Evolutionary conservation across 1,140 invertebrate species (phyloP).

Genomic region (Melanaphis sacchari): DNA sequence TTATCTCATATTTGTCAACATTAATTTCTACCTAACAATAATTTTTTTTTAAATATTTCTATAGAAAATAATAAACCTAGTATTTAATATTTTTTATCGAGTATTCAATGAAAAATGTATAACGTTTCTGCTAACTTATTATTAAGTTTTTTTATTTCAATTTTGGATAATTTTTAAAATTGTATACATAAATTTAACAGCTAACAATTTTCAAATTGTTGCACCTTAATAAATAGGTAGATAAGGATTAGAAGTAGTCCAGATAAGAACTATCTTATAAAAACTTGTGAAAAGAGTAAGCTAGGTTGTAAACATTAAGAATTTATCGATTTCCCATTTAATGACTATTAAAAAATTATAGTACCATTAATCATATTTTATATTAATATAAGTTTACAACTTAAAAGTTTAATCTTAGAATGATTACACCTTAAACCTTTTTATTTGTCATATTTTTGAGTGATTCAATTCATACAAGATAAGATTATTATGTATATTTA

Average conservation of each 20-base stretch:
- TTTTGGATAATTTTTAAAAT: background rate
- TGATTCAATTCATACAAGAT: background rate
- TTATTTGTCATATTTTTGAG: background rate
- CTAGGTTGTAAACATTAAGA: too few species aligned
- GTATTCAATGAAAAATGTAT: background rate
- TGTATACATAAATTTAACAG: background rate
- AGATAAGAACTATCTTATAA: too few species aligned
- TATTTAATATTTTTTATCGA: background rate
- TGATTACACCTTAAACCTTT: background rate
- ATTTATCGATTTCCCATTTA: background rate
- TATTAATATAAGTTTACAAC: background rate
- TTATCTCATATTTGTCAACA: background rate
- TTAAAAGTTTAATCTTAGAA: background rate
- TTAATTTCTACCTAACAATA: too few species aligned
- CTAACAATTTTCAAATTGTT: too few species aligned
- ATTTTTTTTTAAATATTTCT: background rate
- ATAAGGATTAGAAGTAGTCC: too few species aligned
- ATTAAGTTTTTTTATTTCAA: background rate
- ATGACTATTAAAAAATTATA: background rate
- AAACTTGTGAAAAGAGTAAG: too few species aligned
- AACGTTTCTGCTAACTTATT: background rate
- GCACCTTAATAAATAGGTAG: too few species aligned
- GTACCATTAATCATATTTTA: background rate
- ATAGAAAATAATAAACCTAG: background rate
- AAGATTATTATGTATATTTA: background rate